Evolutionary conservation across 2,888 invertebrate species (phyloP), one percentile per base, ranked within the genome.

Genomic region (Watsonalla binaria): DNA sequence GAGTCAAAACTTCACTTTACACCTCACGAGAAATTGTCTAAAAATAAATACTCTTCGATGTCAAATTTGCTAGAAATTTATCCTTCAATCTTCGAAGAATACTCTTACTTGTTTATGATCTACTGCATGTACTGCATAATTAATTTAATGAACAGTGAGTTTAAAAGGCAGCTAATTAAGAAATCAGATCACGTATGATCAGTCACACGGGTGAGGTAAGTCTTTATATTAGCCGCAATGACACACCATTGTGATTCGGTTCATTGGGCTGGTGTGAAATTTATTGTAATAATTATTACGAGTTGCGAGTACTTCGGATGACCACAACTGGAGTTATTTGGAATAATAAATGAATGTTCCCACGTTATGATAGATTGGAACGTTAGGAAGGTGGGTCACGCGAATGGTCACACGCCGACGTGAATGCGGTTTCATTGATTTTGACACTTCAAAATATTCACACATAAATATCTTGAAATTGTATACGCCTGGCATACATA

Each of bases 171-270:
- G 50, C 54, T 69, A 73, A 79, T 84, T 80, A 81, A 78, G 76
- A 74, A 84, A 80, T 75, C 85, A 65, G 76, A 76, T 76, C 86
- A 86, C 84, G 84, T 83, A 68, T 72, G 69, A 74, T 73, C 76
- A 72, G 70, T 74, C 76, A 71, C 79, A 74, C 70, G 72, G 71
- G 66, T 81, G 81, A 80, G 79, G 80, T 82, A 84, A 85, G 82
- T 81, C 78, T 24, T 77, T 84, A 81, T 82, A 79, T 77, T 71
- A 68, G 72, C 61, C 70, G 72, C 75, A 76, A 78, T 80, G 80
- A 78, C 77, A 76, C 65, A 65, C 67, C 74, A 78, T 77, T 82
- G 78, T 75, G 74, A 71, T 42, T 5, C 42, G 68, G 66, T 58
- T 56, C 54, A 53, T 51, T 5, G 42, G 51, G 53, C 58, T 59